A percentile compares a stretch with the other conserved stretches of the same genome.
These are phyloP conservation scores for Cranoglanis bouderius DNA, from an alignment of 2,113 vertebrate genomes.

Conservation along the genomic window DNA sequence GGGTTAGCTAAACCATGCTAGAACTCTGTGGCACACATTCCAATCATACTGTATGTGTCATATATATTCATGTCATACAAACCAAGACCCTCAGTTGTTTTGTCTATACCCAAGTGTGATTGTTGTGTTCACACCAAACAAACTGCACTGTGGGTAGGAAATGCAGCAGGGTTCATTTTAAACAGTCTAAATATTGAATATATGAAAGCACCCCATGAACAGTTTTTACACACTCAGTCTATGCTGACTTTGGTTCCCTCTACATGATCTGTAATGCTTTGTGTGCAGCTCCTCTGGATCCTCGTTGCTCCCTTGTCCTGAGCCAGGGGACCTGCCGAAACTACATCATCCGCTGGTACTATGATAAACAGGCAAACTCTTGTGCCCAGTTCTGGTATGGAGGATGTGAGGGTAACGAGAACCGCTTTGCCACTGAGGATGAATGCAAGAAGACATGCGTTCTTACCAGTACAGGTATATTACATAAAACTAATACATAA, in stretches of 20 bases:
- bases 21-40: not conserved
- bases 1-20: not conserved
- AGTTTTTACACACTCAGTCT: not conserved
- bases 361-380: slow-evolving; percentile 81
- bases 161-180: not conserved
- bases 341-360: slow-evolving; percentile 82
- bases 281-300: slow-evolving; percentile 61
- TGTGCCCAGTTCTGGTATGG: slow-evolving; percentile 88
- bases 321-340: slow-evolving; percentile 78
- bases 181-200: not conserved
- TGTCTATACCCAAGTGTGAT: not conserved
- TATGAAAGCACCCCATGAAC: not conserved
- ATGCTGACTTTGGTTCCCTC: not conserved
- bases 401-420: slow-evolving; percentile 81
- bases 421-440: slow-evolving; percentile 80
- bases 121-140: not conserved
- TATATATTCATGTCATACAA: not conserved
- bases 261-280: slow-evolving; percentile 39
- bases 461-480: slow-evolving; percentile 64
- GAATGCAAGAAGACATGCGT: slow-evolving; percentile 80
- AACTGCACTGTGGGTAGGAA: not conserved
- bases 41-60: not conserved
- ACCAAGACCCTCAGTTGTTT: not conserved
- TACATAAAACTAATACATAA: not conserved
- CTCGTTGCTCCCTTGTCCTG: slow-evolving; percentile 70